Evolutionary conservation across 2,888 invertebrate species (phyloP), one percentile per base, ranked within the genome.

Genomic region (Adelphocoris suturalis): DNA sequence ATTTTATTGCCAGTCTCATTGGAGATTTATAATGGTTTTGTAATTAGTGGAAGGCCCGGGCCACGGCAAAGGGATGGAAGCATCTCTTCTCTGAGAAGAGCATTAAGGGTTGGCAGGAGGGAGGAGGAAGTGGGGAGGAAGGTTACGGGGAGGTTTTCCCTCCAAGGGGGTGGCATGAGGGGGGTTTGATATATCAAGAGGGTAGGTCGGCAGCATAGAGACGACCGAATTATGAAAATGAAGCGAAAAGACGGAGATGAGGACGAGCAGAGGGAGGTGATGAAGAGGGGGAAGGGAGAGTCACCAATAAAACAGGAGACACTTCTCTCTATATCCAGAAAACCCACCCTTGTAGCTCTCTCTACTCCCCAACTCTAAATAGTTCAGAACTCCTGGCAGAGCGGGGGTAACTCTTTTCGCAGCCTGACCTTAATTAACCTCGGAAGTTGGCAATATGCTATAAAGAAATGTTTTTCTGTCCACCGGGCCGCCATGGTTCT

Each of bases 181-280:
- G 88, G 90, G 47, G 61, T 75, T 86, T 88, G 90, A 90, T 89
- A 89, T 85, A 89, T 89, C 90, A 89, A 86, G 84, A 57, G 89
- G 91, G 87, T 89, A 89, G 90, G 90, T 78, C 82, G 90, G 86
- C 78, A 78, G 91, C 90, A 91, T 91, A 91, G 91, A 91, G 91
- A 91, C 91, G 91, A 91, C 90, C 80, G 91, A 91, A 91, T 91
- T 91, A 91, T 91, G 91, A 91, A 91, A 91, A 91, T 91, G 81
- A 90, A 87, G 90, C 78, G 90, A 91, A 87, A 84, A 90, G 87
- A 86, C 47, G 78, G 89, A 81, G 89, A 75, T 48, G 86, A 89
- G 52, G 76, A 84, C 46, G 90, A 57, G 86, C 14, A 55, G 68
- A 88, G 88, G 61, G 88, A 52, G 80, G 61, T 85, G 85, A 85